Evolutionary conservation across 2,113 vertebrate genomes (phyloP).

Genomic region (Alces alces): DNA sequence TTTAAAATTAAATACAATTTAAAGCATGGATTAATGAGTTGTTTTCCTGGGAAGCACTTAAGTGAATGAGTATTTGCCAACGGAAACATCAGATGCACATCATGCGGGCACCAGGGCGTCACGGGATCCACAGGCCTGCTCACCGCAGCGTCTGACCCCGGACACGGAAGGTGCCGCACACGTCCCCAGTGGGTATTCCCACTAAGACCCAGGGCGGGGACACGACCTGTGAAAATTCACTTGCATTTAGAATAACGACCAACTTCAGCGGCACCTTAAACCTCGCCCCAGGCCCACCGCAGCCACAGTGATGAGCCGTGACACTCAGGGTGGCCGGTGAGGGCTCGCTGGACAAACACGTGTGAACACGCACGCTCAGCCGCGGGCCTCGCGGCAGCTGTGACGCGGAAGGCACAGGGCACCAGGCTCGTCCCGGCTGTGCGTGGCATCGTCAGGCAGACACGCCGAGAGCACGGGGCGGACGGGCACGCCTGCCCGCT

Average conservation of each 20-base stretch:
- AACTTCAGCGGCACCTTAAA: conserved; percentile 9
- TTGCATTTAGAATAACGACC: conserved; percentile 4
- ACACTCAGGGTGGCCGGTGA: neutral
- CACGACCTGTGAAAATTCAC: conserved; percentile 47
- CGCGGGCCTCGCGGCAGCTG: rapidly evolving
- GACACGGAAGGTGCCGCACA: conserved; percentile 11
- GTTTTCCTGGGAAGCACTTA: conserved; percentile 38
- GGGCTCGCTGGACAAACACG: neutral
- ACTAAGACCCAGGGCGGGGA: conserved; percentile 39
- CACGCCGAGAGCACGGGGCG: rapidly evolving
- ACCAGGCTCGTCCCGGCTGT: rapidly evolving
- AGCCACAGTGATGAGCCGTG: neutral
- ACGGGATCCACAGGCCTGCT: neutral
- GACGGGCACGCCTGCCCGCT: rapidly evolving
- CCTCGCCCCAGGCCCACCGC: conserved; percentile 5
- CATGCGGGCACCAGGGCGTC: neutral
- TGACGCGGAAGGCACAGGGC: neutral
- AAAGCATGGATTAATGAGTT: conserved; percentile 50
- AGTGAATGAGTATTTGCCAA: conserved; percentile 21
- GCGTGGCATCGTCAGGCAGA: rapidly evolving
- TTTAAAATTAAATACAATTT: conserved; percentile 62
- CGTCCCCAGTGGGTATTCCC: neutral
- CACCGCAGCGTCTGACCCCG: neutral
- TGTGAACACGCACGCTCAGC: rapidly evolving
- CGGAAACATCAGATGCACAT: neutral